A percentile compares a stretch with the other conserved stretches of the same genome.
Conservation (phyloP, 2,113 vertebrate species). For the Cynocephalus volans region DNA sequence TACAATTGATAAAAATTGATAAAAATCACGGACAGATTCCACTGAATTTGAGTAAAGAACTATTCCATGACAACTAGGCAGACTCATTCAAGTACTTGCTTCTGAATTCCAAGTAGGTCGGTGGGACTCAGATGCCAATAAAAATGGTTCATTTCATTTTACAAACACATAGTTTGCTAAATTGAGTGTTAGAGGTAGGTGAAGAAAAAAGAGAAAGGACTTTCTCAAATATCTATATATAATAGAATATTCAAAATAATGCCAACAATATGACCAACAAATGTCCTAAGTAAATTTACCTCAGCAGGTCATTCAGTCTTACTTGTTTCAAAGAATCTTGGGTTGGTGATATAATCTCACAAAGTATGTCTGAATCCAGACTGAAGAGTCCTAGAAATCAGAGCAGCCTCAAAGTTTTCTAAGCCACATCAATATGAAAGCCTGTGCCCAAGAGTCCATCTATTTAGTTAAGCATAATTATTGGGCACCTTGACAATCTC, state of each 20-base stretch:
- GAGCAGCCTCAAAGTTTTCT: not conserved
- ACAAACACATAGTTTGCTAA: not conserved
- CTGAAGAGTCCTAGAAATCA: not conserved
- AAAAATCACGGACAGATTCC: too few species aligned
- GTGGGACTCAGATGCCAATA: not conserved
- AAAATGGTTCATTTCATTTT: not conserved
- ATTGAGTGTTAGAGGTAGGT: not conserved
- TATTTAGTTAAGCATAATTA: not conserved
- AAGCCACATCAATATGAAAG: not conserved
- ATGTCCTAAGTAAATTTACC: not conserved
- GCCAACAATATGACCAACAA: not conserved
- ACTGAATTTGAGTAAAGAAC: not conserved
- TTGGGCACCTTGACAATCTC: not conserved
- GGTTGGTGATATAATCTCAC: not conserved
- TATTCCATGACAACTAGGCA: not conserved
- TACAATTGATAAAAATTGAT: too few species aligned
- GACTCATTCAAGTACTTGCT: not conserved
- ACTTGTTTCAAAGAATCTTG: not conserved
- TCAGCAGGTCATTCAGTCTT: not conserved
- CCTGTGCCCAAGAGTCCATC: not conserved
- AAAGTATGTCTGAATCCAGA: not conserved
- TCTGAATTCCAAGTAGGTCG: not conserved
- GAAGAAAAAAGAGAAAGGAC: not conserved
- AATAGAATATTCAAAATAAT: not conserved
- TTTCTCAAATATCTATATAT: not conserved